phyloP scores from a whole-genome alignment of 2,113 vertebrate genomes.

The Acrocephalus kingi region DNA sequence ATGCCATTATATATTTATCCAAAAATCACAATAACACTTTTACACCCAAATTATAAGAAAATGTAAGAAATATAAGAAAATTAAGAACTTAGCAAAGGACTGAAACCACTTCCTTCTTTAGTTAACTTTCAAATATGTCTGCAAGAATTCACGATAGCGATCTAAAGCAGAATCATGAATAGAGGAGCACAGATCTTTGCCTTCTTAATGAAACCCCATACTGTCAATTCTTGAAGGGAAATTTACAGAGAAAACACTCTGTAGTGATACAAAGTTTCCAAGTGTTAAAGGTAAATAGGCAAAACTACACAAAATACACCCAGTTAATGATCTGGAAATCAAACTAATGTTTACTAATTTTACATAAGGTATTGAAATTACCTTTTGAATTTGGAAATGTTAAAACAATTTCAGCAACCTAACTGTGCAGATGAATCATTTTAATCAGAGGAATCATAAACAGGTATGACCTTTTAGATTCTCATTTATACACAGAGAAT shows the following conservation, averaged over 20 bases:
- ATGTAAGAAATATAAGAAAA: background rate
- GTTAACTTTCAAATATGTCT: background rate
- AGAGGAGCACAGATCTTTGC: background rate
- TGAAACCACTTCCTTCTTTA: background rate
- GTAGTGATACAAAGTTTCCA: background rate
- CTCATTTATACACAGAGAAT: conserved; percentile 7
- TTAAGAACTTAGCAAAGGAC: background rate
- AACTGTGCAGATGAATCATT: background rate
- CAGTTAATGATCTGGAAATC: background rate
- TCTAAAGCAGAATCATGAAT: background rate
- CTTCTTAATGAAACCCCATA: background rate
- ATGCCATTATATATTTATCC: background rate
- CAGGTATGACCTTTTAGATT: background rate
- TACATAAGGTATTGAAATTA: background rate
- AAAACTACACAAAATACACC: background rate
- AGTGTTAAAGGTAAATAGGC: background rate
- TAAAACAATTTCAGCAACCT: background rate
- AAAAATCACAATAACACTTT: background rate
- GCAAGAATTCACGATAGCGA: background rate
- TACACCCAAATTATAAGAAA: background rate
- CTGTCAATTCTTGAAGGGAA: background rate
- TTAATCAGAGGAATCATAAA: conserved; percentile 18
- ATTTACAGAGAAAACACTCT: background rate
- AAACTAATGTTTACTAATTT: background rate
- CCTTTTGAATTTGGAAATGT: conserved; percentile 2